Evolutionary conservation across 53 echinoderm and acorn worm species (phyloP).

Genomic region (Holothuria scabra): DNA sequence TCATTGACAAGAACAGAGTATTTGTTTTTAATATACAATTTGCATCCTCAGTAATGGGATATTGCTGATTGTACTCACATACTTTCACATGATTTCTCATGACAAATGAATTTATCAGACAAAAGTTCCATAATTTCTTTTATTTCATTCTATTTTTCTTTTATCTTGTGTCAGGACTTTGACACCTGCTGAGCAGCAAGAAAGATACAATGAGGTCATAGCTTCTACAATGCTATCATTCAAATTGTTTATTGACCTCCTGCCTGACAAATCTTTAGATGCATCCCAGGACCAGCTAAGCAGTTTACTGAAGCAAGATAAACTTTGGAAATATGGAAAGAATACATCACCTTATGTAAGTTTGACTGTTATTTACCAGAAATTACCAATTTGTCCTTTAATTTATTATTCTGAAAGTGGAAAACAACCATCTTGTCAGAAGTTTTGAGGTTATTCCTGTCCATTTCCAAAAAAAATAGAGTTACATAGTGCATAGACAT

Average conservation of each 20-base stretch:
- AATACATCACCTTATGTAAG: conserved; percentile 58
- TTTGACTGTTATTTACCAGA: too few species aligned
- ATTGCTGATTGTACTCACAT: too few species aligned
- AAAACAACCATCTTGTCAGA: too few species aligned
- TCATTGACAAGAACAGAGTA: too few species aligned
- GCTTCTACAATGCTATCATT: conserved; percentile 76
- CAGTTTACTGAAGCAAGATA: conserved; percentile 69
- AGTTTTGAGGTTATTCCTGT: too few species aligned
- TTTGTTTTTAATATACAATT: too few species aligned
- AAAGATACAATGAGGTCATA: conserved; percentile 74
- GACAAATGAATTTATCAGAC: neutral
- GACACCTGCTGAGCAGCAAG: conserved; percentile 81
- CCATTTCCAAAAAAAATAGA: too few species aligned
- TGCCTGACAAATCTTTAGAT: conserved; percentile 54
- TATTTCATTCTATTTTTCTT: too few species aligned
- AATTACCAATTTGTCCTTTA: neutral
- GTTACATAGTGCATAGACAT: too few species aligned
- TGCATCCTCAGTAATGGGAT: too few species aligned
- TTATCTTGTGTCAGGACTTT: conserved; percentile 56
- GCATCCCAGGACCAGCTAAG: conserved; percentile 33
- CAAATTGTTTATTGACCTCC: conserved; percentile 66
- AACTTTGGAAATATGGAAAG: conserved; percentile 91
- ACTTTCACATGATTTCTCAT: neutral
- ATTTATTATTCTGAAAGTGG: too few species aligned
- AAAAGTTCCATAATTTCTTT: too few species aligned